phyloP scores from a whole-genome alignment of 2,888 invertebrate species.

The Macaria notata region DNA sequence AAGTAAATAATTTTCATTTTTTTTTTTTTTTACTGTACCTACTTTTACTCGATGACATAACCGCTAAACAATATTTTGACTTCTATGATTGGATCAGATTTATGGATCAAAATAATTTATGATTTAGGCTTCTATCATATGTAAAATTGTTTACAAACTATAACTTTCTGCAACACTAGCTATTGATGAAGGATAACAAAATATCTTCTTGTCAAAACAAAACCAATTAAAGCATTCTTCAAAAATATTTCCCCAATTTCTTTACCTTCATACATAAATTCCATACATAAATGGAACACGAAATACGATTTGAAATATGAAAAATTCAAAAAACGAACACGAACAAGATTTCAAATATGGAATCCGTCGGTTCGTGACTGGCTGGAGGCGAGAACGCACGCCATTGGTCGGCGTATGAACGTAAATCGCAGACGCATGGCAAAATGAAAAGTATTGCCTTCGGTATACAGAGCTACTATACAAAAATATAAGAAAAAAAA shows the following conservation, averaged over 20 bases:
- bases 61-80: too few species aligned
- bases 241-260: conserved; percentile 11
- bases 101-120: too few species aligned
- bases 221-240: not conserved
- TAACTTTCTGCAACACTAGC: too few species aligned
- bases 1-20: too few species aligned
- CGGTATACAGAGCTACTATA: not conserved
- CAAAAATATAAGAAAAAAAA: too few species aligned
- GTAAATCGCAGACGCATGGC: conserved; percentile 18
- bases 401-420: conserved; percentile 52
- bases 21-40: too few species aligned
- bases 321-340: conserved; percentile 27
- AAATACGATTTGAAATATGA: conserved; percentile 25
- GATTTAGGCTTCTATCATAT: too few species aligned
- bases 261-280: conserved; percentile 11
- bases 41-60: too few species aligned
- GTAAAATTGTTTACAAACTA: too few species aligned
- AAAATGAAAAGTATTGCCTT: conserved; percentile 24
- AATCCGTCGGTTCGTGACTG: conserved; percentile 65
- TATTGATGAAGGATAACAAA: too few species aligned
- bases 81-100: too few species aligned
- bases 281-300: conserved; percentile 10
- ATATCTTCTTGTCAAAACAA: too few species aligned
- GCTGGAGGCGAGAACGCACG: conserved; percentile 51
- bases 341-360: conserved; percentile 60